Conservation (phyloP, 2,888 invertebrate genomes). For the Tortricodes alternella region DNA sequence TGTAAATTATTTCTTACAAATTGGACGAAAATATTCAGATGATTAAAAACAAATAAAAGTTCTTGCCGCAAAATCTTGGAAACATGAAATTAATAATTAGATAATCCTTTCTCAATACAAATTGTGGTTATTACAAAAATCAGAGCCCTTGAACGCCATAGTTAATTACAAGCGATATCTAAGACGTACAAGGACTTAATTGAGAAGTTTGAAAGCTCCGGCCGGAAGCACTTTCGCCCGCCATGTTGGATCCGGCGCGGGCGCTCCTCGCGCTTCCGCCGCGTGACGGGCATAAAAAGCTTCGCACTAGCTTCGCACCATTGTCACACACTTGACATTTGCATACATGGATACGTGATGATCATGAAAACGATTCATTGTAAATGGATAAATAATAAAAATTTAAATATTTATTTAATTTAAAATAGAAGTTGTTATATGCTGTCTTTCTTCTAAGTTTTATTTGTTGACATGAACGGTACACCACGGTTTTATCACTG, state of each 20-base stretch:
- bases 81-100: too few relatives aligned
- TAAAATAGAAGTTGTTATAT: neutral
- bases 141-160: neutral
- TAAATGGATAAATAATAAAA: neutral
- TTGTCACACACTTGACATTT: conserved; percentile 71
- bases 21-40: neutral
- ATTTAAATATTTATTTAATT: conserved; percentile 14
- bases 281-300: conserved; percentile 78
- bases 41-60: neutral
- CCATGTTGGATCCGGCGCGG: conserved; percentile 81
- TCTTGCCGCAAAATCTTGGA: too few relatives aligned
- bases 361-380: conserved; percentile 51
- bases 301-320: conserved; percentile 51
- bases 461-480: too few relatives aligned
- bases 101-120: neutral
- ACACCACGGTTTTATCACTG: too few relatives aligned
- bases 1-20: neutral
- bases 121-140: neutral
- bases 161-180: conserved; percentile 12
- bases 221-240: conserved; percentile 81
- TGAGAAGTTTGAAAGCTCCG: conserved; percentile 67
- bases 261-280: conserved; percentile 78
- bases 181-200: conserved; percentile 58
- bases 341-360: conserved; percentile 74
- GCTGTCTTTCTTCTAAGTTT: too few relatives aligned